Conservation (phyloP, 2,113 vertebrate genomes). For the Telmatochromis sp. region DNA sequence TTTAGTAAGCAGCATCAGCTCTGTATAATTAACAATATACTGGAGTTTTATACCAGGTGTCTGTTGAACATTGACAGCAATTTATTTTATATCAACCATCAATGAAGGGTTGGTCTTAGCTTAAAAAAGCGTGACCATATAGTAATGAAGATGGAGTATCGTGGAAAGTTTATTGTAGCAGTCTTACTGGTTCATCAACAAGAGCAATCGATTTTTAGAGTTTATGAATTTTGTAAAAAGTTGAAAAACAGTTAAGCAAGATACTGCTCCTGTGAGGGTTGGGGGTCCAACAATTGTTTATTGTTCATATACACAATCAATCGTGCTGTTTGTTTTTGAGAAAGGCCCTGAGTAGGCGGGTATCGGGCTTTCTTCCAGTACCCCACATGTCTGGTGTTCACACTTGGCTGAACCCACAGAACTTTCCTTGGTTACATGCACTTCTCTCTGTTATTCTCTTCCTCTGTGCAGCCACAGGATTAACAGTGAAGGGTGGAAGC, state of each 20-base stretch:
- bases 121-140: background rate
- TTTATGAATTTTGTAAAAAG: background rate
- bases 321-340: background rate
- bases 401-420: slow-evolving; percentile 41
- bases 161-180: too few relatives aligned
- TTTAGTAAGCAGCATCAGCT: background rate
- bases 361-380: slow-evolving; percentile 1
- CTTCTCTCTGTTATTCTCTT: background rate
- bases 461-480: slow-evolving; percentile 38
- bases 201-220: background rate
- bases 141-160: background rate
- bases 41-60: background rate
- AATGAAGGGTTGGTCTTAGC: background rate
- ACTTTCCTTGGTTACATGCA: slow-evolving; percentile 7
- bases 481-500: slow-evolving; percentile 48
- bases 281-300: background rate
- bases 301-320: background rate
- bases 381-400: slow-evolving; percentile 14
- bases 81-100: background rate
- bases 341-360: background rate
- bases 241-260: background rate
- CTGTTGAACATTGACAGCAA: background rate
- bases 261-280: background rate
- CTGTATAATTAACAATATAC: background rate
- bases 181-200: background rate